Percentiles rank a stretch among this genome's conserved stretches.
These are phyloP conservation scores for Pseudomugil gertrudae DNA, from an alignment of 2,797 vertebrate genomes.

Conservation along the genomic window DNA sequence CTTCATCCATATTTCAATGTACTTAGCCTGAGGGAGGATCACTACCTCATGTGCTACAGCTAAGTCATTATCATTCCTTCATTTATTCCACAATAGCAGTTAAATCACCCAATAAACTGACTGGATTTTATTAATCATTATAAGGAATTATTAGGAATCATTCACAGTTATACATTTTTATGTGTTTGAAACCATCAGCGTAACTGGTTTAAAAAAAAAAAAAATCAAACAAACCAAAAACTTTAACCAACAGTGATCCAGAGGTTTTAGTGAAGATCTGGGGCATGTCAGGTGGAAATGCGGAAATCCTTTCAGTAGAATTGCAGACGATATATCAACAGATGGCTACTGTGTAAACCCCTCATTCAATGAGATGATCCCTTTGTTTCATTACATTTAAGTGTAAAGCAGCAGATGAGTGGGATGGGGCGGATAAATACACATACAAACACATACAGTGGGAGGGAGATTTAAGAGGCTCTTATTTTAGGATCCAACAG, in stretches of 20 bases:
- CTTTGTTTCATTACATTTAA: slow-evolving; percentile 62
- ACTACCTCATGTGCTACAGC: neutral
- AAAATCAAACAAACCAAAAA: no score
- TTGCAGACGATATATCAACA: slow-evolving; percentile 49
- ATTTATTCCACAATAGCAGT: neutral
- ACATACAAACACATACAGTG: slow-evolving; percentile 27
- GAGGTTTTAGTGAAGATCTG: slow-evolving; percentile 17
- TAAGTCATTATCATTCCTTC: neutral
- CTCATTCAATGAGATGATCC: slow-evolving; percentile 37
- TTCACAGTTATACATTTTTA: neutral
- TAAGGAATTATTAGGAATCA: neutral
- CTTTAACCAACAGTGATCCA: neutral
- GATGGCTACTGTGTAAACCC: slow-evolving; percentile 43
- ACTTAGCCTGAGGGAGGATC: no score
- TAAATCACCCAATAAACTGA: neutral
- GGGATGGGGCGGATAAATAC: slow-evolving; percentile 15
- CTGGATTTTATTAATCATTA: no score
- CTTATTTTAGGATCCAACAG: slow-evolving; percentile 47
- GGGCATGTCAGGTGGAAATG: slow-evolving; percentile 22
- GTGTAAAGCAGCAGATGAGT: slow-evolving; percentile 40
- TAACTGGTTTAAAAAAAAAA: slow-evolving; percentile 1
- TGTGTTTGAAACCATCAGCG: neutral
- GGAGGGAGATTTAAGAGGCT: slow-evolving; percentile 38
- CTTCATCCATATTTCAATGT: no score
- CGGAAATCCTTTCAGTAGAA: slow-evolving; percentile 35